Conservation (phyloP, 2,113 vertebrate genomes). For the Colaptes auratus region DNA sequence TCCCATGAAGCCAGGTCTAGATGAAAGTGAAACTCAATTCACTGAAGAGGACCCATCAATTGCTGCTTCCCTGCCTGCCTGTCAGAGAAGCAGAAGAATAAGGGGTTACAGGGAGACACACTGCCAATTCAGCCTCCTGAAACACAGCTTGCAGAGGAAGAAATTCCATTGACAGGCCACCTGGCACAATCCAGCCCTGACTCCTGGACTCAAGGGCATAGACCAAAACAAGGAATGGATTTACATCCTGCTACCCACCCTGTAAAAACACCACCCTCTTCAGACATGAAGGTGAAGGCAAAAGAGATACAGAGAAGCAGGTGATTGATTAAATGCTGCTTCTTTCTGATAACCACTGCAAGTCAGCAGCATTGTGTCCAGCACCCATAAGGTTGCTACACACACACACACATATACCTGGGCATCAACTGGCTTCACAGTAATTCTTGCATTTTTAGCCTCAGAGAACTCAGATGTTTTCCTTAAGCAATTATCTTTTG, state of each 20-base stretch:
- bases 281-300: neutral
- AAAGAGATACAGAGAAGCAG: neutral
- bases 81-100: neutral
- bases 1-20: neutral
- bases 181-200: neutral
- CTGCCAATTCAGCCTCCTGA: neutral
- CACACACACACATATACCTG: neutral
- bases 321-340: neutral
- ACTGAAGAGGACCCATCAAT: neutral
- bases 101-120: neutral
- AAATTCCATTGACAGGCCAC: neutral
- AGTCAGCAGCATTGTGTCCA: neutral
- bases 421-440: neutral
- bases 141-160: neutral
- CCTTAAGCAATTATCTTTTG: neutral
- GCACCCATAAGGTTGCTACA: neutral
- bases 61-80: neutral
- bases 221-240: neutral
- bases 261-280: neutral
- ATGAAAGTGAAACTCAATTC: neutral
- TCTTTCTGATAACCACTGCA: neutral
- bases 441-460: neutral
- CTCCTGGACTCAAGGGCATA: neutral
- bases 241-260: neutral
- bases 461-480: neutral